Evolutionary conservation across 2,888 invertebrate genomes (phyloP), one percentile per base, ranked within the genome.

Genomic region (Ethmia dodecea): DNA sequence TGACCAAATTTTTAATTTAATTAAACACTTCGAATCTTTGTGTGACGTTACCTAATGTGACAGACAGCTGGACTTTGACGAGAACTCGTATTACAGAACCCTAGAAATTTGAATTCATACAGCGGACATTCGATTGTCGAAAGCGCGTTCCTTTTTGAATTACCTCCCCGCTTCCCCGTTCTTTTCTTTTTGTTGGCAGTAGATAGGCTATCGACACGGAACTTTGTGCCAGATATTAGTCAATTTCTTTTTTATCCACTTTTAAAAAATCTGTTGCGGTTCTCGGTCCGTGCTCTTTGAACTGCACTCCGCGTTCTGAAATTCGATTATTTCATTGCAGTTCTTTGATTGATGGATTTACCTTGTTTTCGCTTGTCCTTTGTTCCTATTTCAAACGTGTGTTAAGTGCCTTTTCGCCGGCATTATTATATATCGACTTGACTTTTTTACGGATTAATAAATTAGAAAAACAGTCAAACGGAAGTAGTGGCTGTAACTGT

Each of bases 331-430:
- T 72, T 69, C 75, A 72, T 75, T 72, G 66, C 71, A 70, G 70
- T 76, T 73, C 81, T 84, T 78, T 81, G 84, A 84, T 86, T 83
- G 83, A 80, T 77, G 77, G 65, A 66, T 74, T 70, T 67, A 58
- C 61, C 70, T 66, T 57, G 67, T 73, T 70, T 64, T 61, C 53
- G 52, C 60, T 60, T 62, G 63, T 61, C 60, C 65, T 67, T 65
- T 70, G 60, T 65, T 56, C 49, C 48, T 38, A 41, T 71, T 70
- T 55, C 53, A 60, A 65, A 62, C 62, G 61, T 55, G 62, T 51
- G 60, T 58, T 74, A 73, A 78, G 71, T 71, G 73, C 63, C 57
- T 64, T 67, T 72, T 68, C 67, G 57, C 42, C 38, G 13, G n/a
- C n/a, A 9, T 22, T 22, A 8, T 9, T 22, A 8, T 22, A 22